Evolutionary conservation across 2,113 vertebrate genomes (phyloP).

Genomic region (Nansenia antarctica): DNA sequence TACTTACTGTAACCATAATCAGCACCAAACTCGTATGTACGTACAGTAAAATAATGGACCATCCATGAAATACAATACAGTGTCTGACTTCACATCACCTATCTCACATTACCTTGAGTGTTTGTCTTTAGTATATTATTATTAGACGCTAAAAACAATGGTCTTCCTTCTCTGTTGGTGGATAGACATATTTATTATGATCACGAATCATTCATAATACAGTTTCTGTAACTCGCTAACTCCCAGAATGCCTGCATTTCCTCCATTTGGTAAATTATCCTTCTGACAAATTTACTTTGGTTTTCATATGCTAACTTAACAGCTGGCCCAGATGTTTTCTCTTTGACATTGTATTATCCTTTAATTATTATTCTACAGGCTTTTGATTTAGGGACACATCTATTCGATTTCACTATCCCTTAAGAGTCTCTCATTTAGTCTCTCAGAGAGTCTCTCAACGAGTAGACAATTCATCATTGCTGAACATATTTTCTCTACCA

Average conservation of each 20-base stretch:
- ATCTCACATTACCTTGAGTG: too few relatives aligned
- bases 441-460: too few relatives aligned
- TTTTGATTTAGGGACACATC: not conserved
- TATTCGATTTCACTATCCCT: not conserved
- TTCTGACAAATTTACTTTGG: constrained; percentile 36
- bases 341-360: not conserved
- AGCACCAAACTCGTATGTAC: too few relatives aligned
- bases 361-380: not conserved
- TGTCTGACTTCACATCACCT: too few relatives aligned
- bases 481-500: too few relatives aligned
- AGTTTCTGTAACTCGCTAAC: constrained; percentile 33
- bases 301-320: constrained; percentile 42
- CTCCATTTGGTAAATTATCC: constrained; percentile 53
- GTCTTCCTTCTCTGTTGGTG: constrained; percentile 56
- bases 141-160: too few relatives aligned
- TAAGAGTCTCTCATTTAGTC: not conserved
- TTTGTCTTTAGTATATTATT: too few relatives aligned
- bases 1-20: too few relatives aligned
- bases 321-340: constrained; percentile 42
- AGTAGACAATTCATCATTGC: too few relatives aligned
- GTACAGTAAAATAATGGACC: too few relatives aligned
- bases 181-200: constrained; percentile 51
- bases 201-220: constrained; percentile 55
- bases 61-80: too few relatives aligned
- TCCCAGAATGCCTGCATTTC: constrained; percentile 43